Evolutionary conservation across 2,113 vertebrate species (phyloP).

Genomic region (Phocoena sinus): DNA sequence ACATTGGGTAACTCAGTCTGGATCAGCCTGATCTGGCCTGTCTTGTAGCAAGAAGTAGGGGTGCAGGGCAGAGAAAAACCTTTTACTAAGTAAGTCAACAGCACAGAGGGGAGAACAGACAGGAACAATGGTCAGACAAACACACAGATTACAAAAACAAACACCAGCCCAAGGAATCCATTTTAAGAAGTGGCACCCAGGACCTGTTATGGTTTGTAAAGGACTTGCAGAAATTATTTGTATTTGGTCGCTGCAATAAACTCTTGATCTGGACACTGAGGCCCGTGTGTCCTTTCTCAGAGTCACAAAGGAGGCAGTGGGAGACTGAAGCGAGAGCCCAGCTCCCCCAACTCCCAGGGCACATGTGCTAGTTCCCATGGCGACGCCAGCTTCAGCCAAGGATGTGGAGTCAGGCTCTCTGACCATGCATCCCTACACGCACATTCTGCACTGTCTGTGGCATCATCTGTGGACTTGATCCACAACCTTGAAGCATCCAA

Average conservation of each 20-base stretch:
- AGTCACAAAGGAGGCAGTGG: neutral
- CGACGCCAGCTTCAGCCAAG: neutral
- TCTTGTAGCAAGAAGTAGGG: neutral
- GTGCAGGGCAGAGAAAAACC: neutral
- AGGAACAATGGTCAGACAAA: neutral
- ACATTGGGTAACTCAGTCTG: neutral
- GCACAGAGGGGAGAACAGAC: neutral
- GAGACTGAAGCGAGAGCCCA: neutral
- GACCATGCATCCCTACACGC: rapidly evolving
- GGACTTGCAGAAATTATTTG: neutral
- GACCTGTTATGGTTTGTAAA: neutral
- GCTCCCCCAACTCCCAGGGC: neutral
- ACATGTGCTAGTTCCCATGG: neutral
- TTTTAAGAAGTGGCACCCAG: neutral
- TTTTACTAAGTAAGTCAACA: neutral
- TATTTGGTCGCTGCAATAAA: neutral
- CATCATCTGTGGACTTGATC: neutral
- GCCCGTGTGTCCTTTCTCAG: neutral
- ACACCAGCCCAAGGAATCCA: neutral
- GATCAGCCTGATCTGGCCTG: neutral
- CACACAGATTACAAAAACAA: neutral
- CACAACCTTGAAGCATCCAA: neutral
- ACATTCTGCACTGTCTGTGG: neutral
- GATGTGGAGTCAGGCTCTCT: neutral
- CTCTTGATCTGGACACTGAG: neutral